phyloP scores from a whole-genome alignment of 2,888 invertebrate genomes.

The Phyllotreta striolata region DNA sequence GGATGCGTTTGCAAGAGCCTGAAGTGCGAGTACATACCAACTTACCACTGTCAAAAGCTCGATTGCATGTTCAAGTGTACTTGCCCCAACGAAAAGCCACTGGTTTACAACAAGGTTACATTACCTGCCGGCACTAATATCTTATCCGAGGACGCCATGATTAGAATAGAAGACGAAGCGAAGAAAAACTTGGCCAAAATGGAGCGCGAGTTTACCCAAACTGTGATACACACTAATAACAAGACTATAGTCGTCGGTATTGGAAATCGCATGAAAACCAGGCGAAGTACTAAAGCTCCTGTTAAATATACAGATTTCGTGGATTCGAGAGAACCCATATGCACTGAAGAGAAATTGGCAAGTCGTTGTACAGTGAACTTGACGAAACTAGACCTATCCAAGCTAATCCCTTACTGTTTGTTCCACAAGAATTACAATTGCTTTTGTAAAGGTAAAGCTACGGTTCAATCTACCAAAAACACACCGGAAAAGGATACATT shows the following conservation, averaged over 20 bases:
- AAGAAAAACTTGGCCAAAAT: constrained; percentile 68
- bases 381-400: constrained; percentile 41
- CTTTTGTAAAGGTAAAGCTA: constrained; percentile 65
- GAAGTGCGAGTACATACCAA: constrained; percentile 56
- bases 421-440: constrained; percentile 72
- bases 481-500: too few species aligned
- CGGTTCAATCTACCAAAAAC: background rate
- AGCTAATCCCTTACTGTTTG: constrained; percentile 72
- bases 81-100: constrained; percentile 54
- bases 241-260: constrained; percentile 71
- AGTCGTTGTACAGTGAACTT: constrained; percentile 39
- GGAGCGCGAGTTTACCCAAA: constrained; percentile 77
- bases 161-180: constrained; percentile 62
- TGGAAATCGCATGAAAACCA: constrained; percentile 62
- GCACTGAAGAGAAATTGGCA: constrained; percentile 24
- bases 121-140: constrained; percentile 52
- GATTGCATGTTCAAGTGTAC: constrained; percentile 70
- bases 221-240: constrained; percentile 71
- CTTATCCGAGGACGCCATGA: constrained; percentile 55
- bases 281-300: constrained; percentile 68
- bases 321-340: constrained; percentile 47
- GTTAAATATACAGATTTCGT: constrained; percentile 69
- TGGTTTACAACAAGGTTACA: constrained; percentile 45
- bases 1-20: constrained; percentile 75
- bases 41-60: constrained; percentile 69